phyloP scores from a whole-genome alignment of 2,888 invertebrate genomes.

The Pseudanteris insignis region DNA sequence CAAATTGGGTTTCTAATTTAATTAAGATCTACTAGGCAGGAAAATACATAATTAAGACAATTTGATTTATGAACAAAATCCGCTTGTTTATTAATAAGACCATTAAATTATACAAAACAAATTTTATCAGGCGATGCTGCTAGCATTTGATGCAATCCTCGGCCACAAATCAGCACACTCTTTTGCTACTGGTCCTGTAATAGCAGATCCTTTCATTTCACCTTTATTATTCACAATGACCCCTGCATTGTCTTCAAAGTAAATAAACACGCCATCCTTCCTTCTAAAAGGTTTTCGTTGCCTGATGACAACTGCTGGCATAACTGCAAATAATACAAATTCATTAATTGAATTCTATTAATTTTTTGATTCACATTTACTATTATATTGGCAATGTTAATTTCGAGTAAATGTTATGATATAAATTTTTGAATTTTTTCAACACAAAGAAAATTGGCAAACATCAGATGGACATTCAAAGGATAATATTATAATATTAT shows the following conservation, averaged over 20 bases:
- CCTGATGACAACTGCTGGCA: slow-evolving; percentile 99
- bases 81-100: slow-evolving; percentile 14
- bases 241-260: slow-evolving; percentile 99
- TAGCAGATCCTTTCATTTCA: slow-evolving; percentile 99
- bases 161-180: slow-evolving; percentile 99
- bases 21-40: no score
- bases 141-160: slow-evolving; percentile 98
- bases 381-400: no score
- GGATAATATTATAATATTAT: no score
- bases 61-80: neutral
- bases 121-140: slow-evolving; percentile 88
- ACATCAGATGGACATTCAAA: no score
- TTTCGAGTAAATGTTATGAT: no score
- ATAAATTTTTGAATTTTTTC: no score
- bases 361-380: no score
- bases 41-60: neutral
- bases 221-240: slow-evolving; percentile 99
- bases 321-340: slow-evolving; percentile 79
- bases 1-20: no score
- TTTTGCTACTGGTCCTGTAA: slow-evolving; percentile 99
- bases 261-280: slow-evolving; percentile 99
- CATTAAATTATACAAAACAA: slow-evolving; percentile 32
- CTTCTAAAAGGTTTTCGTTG: slow-evolving; percentile 98
- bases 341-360: no score
- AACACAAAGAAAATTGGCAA: no score